Evolutionary conservation across 2,113 vertebrate genomes (phyloP).

Genomic region (Gallinago paraguaiae): DNA sequence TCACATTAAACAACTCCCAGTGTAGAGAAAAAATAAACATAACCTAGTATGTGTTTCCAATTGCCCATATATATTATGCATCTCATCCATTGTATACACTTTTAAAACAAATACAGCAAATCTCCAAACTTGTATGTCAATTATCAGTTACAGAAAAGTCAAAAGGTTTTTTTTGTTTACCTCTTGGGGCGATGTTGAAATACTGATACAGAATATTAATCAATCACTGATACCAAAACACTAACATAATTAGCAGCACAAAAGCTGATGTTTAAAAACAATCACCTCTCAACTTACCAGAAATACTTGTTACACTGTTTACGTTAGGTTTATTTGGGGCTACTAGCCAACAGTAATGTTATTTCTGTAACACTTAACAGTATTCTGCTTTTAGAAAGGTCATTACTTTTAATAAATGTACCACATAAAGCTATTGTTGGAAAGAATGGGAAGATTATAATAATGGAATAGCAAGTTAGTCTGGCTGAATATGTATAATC

Average conservation of each 20-base stretch:
- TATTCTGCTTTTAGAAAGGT: not conserved
- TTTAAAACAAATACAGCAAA: not conserved
- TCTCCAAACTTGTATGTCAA: not conserved
- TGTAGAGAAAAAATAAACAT: not conserved
- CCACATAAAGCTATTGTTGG: not conserved
- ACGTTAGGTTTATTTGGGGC: not conserved
- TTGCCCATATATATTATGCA: not conserved
- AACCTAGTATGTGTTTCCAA: not conserved
- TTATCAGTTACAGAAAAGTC: not conserved
- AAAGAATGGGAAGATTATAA: not conserved
- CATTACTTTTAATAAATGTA: not conserved
- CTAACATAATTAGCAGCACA: not conserved
- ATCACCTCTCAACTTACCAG: not conserved
- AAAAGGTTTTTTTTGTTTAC: not conserved
- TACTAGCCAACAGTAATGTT: not conserved
- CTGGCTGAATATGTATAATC: not conserved
- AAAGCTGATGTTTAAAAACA: not conserved
- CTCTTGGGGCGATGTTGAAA: not conserved
- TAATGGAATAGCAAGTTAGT: not conserved
- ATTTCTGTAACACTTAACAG: not conserved
- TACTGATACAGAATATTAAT: not conserved
- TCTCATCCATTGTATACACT: not conserved
- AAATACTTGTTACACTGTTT: not conserved
- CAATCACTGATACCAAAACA: not conserved
- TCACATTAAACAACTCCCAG: not conserved